Percentiles rank a stretch among this genome's conserved stretches.
Conservation (phyloP, 2,113 vertebrate species). For the Aphyosemion australe region DNA sequence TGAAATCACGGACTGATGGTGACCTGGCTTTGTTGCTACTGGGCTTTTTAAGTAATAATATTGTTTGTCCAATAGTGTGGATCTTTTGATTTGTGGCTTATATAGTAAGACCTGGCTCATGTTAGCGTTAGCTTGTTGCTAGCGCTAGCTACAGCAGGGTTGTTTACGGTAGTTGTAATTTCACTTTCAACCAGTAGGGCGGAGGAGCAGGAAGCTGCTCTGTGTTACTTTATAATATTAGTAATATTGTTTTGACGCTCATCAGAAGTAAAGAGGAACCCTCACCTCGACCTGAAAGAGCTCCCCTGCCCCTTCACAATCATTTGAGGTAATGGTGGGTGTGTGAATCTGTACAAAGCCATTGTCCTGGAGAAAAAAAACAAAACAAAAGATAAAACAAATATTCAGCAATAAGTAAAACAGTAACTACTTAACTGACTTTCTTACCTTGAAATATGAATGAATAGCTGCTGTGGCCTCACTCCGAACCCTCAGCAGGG, state of each 20-base stretch:
- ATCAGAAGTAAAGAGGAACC: not conserved
- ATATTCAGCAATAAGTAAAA: not conserved
- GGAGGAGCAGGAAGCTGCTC: too few species aligned
- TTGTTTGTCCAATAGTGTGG: too few species aligned
- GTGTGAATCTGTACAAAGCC: conserved; percentile 93
- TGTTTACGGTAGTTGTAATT: too few species aligned
- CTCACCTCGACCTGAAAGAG: conserved; percentile 91
- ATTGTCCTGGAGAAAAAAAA: conserved; percentile 76
- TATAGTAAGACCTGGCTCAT: too few species aligned
- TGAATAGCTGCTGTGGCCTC: conserved; percentile 88
- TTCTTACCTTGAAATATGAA: conserved; percentile 88
- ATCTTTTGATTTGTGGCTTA: too few species aligned
- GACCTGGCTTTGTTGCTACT: too few species aligned
- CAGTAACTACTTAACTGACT: not conserved
- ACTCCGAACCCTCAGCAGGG: conserved; percentile 90
- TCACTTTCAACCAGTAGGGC: too few species aligned
- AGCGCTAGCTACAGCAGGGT: too few species aligned
- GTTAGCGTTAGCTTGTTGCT: too few species aligned
- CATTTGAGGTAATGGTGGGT: conserved; percentile 96
- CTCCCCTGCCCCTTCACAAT: conserved; percentile 96
- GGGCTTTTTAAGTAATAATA: too few species aligned
- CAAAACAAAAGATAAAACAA: not conserved
- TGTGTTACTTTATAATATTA: too few species aligned
- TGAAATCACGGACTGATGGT: too few species aligned
- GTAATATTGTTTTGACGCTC: not conserved